Percentiles rank a stretch among this genome's conserved stretches.
Evolutionary conservation across 2,113 vertebrate genomes (phyloP).

Genomic region (Mormoops blainvillei): DNA sequence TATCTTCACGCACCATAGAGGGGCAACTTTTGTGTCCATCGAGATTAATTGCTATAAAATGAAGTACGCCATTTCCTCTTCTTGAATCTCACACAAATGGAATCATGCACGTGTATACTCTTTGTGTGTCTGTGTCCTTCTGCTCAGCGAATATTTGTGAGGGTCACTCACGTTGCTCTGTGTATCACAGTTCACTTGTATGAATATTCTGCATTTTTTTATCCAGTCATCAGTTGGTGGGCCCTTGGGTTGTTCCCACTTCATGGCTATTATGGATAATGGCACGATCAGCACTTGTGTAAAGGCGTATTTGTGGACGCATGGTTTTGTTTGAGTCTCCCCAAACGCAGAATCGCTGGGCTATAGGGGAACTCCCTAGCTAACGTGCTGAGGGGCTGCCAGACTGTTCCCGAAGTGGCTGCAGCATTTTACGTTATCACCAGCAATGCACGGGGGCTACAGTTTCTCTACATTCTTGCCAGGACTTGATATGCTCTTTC

Average conservation of each 20-base stretch:
- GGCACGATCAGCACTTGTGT: not conserved
- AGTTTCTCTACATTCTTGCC: not conserved
- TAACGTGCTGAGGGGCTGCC: not conserved
- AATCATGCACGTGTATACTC: no score
- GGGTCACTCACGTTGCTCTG: not conserved
- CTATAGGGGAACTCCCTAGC: not conserved
- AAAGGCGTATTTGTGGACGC: not conserved
- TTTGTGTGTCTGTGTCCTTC: not conserved
- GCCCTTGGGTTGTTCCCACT: not conserved
- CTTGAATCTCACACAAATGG: not conserved
- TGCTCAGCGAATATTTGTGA: not conserved
- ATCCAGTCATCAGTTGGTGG: not conserved
- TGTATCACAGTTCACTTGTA: not conserved
- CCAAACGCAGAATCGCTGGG: not conserved
- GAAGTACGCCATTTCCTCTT: not conserved
- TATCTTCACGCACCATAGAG: not conserved
- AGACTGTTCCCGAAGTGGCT: not conserved
- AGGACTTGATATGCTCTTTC: not conserved
- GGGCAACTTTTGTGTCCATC: not conserved
- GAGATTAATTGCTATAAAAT: not conserved
- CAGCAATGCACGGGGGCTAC: not conserved
- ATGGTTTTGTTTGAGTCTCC: not conserved
- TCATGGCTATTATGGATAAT: not conserved
- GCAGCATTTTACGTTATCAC: not conserved
- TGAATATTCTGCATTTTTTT: not conserved